Evolutionary conservation across 2,113 vertebrate species (phyloP), one percentile per base, ranked within the genome.

Genomic region (Monopterus albus): DNA sequence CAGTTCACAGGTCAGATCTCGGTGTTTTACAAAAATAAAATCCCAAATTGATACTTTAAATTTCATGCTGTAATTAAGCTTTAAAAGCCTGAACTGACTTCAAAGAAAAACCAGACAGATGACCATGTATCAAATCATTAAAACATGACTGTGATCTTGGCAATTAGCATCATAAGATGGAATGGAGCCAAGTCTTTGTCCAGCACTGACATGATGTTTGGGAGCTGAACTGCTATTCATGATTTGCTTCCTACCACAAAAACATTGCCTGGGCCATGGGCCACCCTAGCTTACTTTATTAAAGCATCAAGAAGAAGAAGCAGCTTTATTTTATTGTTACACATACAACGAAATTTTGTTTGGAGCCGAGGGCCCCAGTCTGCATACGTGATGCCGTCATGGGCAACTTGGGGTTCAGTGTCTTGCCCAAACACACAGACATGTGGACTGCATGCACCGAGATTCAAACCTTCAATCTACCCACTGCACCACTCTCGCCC

Each of bases 91-190:
- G 5, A 36, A 42, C 2, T 28, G 9, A 40, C 42, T 55, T 49
- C 1, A 12, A 14, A 39, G n/a, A 18, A 67, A 46, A 25, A 36
- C 3, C n/a, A n/a, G 46, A 28, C 10, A 5, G 10, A 10, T 35
- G 39, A 49, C 35, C 39, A 46, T 15, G 23, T 6, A 31, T 26
- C 40, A 2, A 13, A 21, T 56, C 15, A 28, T 7, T 35, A 50
- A 62, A 47, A 13, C 31, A 23, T 20, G 18, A 26, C 39, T 12
- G 21, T 38, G 18, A 25, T 28, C 56, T 47, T 72, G 35, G 11
- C 62, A 55, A 13, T 64, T 29, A 36, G 49, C n/a, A 43, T 50
- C 13, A 20, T n/a, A 14, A 23, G 13, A 31, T 55, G n/a, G 50
- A 72, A 26, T n/a, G n/a, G n/a, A n/a, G n/a, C 23, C 1, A 29